Percentiles rank a stretch among this genome's conserved stretches.
These are phyloP conservation scores for Melanostoma mellinum DNA, from an alignment of 2,888 invertebrate species.

Conservation along the genomic window DNA sequence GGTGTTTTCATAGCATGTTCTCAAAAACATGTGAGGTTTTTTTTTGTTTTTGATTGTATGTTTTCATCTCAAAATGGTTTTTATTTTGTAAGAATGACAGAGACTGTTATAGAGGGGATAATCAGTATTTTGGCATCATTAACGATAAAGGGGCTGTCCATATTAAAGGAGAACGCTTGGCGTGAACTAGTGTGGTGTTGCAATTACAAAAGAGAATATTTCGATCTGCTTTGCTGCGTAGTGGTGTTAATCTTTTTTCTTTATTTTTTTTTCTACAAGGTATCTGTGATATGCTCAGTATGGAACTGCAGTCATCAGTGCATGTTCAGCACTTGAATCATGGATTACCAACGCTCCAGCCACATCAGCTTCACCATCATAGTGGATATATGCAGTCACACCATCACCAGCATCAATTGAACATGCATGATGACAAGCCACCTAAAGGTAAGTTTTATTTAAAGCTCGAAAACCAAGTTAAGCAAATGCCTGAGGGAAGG, in stretches of 20 bases:
- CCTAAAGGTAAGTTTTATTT: conserved; percentile 70
- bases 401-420: conserved; percentile 75
- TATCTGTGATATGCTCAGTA: conserved; percentile 78
- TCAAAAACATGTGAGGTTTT: no score
- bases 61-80: no score
- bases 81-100: no score
- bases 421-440: conserved; percentile 73
- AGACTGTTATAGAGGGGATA: no score
- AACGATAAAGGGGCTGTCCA: no score
- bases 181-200: neutral
- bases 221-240: neutral
- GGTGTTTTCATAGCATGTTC: no score
- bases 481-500: no score
- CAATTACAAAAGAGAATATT: neutral
- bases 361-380: conserved; percentile 76
- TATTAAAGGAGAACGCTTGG: no score
- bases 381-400: conserved; percentile 70
- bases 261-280: conserved; percentile 22
- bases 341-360: conserved; percentile 74
- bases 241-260: neutral
- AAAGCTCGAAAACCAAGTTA: no score
- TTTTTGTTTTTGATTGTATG: no score
- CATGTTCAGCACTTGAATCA: conserved; percentile 79
- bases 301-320: conserved; percentile 80
- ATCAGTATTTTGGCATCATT: no score